Base-by-base conservation (phyloP, 92 coral and sea anemone genomes). In the Bergia sp. region DNA sequence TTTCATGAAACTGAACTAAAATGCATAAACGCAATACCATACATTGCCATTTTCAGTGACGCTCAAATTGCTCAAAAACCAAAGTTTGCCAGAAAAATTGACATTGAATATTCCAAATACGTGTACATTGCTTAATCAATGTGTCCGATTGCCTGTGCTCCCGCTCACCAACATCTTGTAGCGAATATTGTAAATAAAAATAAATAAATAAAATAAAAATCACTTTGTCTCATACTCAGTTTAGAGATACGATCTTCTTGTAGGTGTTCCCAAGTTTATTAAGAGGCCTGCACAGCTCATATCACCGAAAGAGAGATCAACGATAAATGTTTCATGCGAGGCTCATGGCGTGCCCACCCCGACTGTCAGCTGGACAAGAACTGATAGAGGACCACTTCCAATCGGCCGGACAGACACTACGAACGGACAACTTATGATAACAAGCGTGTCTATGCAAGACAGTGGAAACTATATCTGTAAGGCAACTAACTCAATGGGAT, bases 401-500 rank as follows among this genome's bases (percentile, higher is more conserved):
- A 45, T 10, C 20, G 82, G 39, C 37, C 18, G 82, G 61, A 77
- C 82, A 44, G 15, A 20, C 13, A 8, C 7, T 47, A 45, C 7
- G 12, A 47, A 23, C 1, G 82, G 82, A 15, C 23, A 12, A 6
- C 38, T 77, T 7, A 61, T 44, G 53, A 77, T 77, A 77, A 7
- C 53, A 16, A 77, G 57, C 4, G 58, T 77, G 6, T 44, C 82
- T 20, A 41, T 44, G 82, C 10, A 38, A 16, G 82, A 77, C 40
- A 77, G 82, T 44, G 82, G 82, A 47, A 16, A 44, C 36, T 77
- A 77, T 40, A 12, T 43, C 3, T 77, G 82, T 36, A 77, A 21
- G 58, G 82, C 82, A 11, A 45, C 82, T 44, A 77, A 77, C 61
- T 7, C 18, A 16, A 77, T 77, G 82, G 82, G 82, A 47, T 45